These are phyloP conservation scores for Bombyx huttoni DNA, from an alignment of 2,888 invertebrate species.

Conservation along the genomic window DNA sequence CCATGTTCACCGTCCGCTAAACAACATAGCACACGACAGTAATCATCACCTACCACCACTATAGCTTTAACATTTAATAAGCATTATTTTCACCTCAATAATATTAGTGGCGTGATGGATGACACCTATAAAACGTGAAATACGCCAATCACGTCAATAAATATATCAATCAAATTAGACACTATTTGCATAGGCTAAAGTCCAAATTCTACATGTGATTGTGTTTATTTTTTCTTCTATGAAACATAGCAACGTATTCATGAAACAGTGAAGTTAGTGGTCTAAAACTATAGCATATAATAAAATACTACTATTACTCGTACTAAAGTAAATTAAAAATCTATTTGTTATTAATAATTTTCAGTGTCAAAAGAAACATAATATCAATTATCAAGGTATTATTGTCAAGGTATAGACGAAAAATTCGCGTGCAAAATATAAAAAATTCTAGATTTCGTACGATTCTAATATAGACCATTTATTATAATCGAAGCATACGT, in stretches of 20 bases:
- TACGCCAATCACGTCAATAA: slow-evolving; percentile 4
- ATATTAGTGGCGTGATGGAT: neutral
- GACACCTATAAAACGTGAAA: slow-evolving; percentile 6
- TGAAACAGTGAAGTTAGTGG: no score
- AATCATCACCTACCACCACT: slow-evolving; percentile 26
- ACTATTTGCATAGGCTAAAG: neutral
- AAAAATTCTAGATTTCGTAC: no score
- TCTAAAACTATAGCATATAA: no score
- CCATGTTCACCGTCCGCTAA: slow-evolving; percentile 13
- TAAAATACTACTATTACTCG: no score
- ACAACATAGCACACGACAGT: slow-evolving; percentile 24
- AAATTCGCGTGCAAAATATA: no score
- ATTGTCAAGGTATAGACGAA: no score
- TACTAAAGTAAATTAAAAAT: no score
- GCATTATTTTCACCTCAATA: neutral
- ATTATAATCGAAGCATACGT: neutral
- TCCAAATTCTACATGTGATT: neutral
- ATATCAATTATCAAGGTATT: no score
- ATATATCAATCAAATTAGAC: neutral
- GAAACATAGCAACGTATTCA: no score
- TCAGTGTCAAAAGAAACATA: no score
- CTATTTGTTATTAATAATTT: no score
- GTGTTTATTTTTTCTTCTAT: neutral
- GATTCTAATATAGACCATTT: no score
- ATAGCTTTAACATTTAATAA: slow-evolving; percentile 18